phyloP scores from a whole-genome alignment of 2,113 vertebrate genomes.

The Scomber japonicus region DNA sequence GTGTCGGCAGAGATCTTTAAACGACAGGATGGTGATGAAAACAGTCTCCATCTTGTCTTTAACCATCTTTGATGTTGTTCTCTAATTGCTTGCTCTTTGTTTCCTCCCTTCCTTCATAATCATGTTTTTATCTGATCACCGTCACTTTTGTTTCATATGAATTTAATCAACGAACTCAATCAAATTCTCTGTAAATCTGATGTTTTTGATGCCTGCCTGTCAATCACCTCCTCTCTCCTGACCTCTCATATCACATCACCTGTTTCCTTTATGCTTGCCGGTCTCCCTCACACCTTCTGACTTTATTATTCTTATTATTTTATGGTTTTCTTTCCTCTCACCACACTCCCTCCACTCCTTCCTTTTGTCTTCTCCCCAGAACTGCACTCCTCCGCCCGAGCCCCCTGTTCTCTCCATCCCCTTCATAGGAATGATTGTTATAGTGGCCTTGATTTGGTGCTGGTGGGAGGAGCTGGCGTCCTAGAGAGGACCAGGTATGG shows the following conservation, averaged over 20 bases:
- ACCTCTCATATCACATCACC: no score
- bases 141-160: slow-evolving; percentile 1
- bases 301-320: slow-evolving; percentile 63
- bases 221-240: slow-evolving; percentile 1
- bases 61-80: slow-evolving; percentile 63
- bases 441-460: slow-evolving; percentile 96
- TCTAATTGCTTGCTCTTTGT: slow-evolving; percentile 60
- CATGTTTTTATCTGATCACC: slow-evolving; percentile 40
- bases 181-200: slow-evolving; percentile 74
- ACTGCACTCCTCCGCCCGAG: slow-evolving; percentile 85
- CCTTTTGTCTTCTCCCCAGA: slow-evolving; percentile 84
- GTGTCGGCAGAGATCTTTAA: slow-evolving; percentile 63
- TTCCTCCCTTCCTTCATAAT: slow-evolving; percentile 43
- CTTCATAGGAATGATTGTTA: slow-evolving; percentile 94
- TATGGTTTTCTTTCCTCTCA: slow-evolving; percentile 53
- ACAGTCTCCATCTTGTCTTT: slow-evolving; percentile 69
- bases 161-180: slow-evolving; percentile 43
- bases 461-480: slow-evolving; percentile 94
- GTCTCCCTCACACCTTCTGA: slow-evolving; percentile 34
- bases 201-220: slow-evolving; percentile 40
- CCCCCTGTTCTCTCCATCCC: slow-evolving; percentile 88
- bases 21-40: slow-evolving; percentile 37
- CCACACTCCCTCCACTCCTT: slow-evolving; percentile 49
- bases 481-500: slow-evolving; percentile 91
- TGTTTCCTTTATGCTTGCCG: slow-evolving; percentile 16